Evolutionary conservation across 1,140 invertebrate species (phyloP).

Genomic region (Apis dorsata): DNA sequence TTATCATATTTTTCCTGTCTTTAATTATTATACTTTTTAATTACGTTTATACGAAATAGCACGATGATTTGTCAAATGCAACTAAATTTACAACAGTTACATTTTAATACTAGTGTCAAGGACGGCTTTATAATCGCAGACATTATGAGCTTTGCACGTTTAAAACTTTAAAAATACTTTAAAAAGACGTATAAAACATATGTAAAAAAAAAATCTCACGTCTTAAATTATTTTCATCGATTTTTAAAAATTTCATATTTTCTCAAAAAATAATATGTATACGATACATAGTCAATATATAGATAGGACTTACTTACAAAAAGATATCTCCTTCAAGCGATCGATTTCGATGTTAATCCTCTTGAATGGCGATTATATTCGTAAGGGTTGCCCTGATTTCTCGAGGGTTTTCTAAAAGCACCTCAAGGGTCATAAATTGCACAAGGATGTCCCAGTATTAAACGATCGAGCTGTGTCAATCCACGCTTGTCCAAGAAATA

Average conservation of each 20-base stretch:
- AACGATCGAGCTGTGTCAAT: slow-evolving; percentile 7
- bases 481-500: not conserved
- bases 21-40: not conserved
- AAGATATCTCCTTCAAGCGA: slow-evolving; percentile 8
- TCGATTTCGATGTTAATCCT: slow-evolving; percentile 20
- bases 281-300: not conserved
- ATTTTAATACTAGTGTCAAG: slow-evolving; percentile 24
- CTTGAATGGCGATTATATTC: slow-evolving; percentile 6
- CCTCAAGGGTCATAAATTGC: slow-evolving; percentile 13
- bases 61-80: not conserved
- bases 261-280: not conserved
- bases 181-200: not conserved
- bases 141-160: not conserved
- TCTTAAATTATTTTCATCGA: not conserved
- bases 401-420: slow-evolving; percentile 6
- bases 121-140: slow-evolving; percentile 34
- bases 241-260: no score
- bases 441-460: not conserved
- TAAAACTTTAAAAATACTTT: not conserved
- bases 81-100: not conserved
- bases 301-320: not conserved
- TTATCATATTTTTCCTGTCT: not conserved
- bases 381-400: slow-evolving; percentile 16
- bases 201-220: not conserved
- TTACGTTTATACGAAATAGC: not conserved